phyloP scores from a whole-genome alignment of 2,888 invertebrate species.

The Amiota minor region DNA sequence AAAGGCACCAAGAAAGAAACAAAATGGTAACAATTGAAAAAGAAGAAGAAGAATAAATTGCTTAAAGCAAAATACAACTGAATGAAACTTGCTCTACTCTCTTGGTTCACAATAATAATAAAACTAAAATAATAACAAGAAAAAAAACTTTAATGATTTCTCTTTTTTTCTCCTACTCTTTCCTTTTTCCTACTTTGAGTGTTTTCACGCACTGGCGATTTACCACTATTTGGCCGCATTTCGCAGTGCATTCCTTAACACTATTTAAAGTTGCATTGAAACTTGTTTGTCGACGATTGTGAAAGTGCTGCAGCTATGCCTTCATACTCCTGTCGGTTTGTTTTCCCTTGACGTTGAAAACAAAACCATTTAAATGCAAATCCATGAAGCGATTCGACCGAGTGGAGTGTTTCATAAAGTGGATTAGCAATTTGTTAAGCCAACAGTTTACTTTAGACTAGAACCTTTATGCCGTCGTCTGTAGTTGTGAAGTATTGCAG shows the following conservation, averaged over 20 bases:
- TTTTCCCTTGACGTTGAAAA: constrained; percentile 33
- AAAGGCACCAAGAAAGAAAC: too few relatives aligned
- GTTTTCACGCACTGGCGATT: constrained; percentile 13
- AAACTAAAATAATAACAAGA: too few relatives aligned
- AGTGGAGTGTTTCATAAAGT: constrained; percentile 37
- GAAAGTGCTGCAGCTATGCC: not conserved
- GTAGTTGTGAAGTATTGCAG: not conserved
- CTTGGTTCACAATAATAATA: too few relatives aligned
- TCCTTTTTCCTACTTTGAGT: not conserved
- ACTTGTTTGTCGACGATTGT: not conserved
- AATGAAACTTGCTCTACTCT: too few relatives aligned
- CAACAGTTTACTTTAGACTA: constrained; percentile 57
- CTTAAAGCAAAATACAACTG: too few relatives aligned
- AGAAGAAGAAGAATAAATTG: too few relatives aligned
- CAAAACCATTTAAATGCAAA: constrained; percentile 32
- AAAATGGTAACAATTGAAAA: too few relatives aligned
- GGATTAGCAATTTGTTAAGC: constrained; percentile 67
- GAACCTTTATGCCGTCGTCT: constrained; percentile 9
- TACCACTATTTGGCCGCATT: not conserved
- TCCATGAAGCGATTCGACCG: constrained; percentile 25
- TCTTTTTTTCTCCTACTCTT: not conserved
- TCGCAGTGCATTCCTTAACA: not conserved
- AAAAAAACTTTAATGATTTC: not conserved
- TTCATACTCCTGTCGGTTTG: constrained; percentile 22
- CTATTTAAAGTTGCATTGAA: constrained; percentile 1